A percentile compares a stretch with the other conserved stretches of the same genome.
These are phyloP conservation scores for Amphiprion clarkii DNA, from an alignment of 2,797 vertebrate genomes.

Conservation along the genomic window DNA sequence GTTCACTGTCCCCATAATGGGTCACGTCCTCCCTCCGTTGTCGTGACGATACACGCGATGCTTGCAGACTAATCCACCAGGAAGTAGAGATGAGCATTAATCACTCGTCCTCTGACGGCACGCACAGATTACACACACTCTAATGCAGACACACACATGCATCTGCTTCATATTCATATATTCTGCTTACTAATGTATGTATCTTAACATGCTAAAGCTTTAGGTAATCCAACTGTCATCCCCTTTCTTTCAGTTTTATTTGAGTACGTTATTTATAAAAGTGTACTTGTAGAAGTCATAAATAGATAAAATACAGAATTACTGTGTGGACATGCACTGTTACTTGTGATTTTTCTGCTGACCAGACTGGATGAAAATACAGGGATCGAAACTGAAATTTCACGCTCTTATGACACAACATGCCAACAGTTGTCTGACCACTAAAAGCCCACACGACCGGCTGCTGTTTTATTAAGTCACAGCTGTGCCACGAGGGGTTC, in stretches of 20 bases:
- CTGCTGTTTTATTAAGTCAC: conserved; percentile 18
- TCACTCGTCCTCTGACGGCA: conserved; percentile 59
- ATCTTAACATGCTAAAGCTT: not conserved
- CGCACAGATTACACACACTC: conserved; percentile 61
- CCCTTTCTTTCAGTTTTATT: not conserved
- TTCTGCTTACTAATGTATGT: conserved; percentile 2
- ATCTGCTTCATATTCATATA: conserved; percentile 1
- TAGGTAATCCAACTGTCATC: not conserved
- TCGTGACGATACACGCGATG: conserved; percentile 44
- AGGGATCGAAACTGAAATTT: not conserved
- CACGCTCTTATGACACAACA: not conserved
- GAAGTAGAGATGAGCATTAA: conserved; percentile 70
- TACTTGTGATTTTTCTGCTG: not conserved
- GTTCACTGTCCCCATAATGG: conserved; percentile 2
- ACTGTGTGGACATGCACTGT: not conserved
- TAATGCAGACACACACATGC: conserved; percentile 9
- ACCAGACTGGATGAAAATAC: not conserved
- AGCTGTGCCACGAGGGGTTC: conserved; percentile 30
- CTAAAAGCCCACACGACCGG: not conserved
- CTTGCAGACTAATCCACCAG: conserved; percentile 63
- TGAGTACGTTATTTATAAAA: too few relatives aligned
- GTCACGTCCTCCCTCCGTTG: conserved; percentile 41
- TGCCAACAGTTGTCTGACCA: conserved; percentile 17
- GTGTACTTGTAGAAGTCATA: too few relatives aligned
- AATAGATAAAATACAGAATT: not conserved